These are phyloP conservation scores for Ictalurus punctatus DNA, from an alignment of 2,113 vertebrate species.

Conservation along the genomic window DNA sequence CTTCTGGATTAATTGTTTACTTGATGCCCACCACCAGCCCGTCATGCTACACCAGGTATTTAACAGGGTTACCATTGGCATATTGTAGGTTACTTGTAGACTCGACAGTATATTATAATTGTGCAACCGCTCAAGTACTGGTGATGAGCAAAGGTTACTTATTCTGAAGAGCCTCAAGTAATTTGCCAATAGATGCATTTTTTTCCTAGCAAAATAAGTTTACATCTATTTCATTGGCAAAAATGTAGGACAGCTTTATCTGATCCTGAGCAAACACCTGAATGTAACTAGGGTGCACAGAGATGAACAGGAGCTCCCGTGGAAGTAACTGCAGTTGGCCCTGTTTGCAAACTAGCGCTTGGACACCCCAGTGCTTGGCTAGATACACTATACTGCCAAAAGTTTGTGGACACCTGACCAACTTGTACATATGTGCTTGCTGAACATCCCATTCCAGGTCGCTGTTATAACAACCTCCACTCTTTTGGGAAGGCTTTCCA, in stretches of 20 bases:
- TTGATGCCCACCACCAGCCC: not conserved
- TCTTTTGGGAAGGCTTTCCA: not conserved
- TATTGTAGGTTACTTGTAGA: not conserved
- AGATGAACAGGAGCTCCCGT: not conserved
- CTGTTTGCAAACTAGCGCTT: not conserved
- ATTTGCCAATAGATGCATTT: not conserved
- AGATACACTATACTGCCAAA: not conserved
- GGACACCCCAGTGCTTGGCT: not conserved
- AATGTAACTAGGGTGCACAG: not conserved
- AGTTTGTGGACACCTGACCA: not conserved
- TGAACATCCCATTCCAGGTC: not conserved
- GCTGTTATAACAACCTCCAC: not conserved
- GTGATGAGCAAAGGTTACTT: not conserved
- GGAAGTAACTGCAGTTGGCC: not conserved
- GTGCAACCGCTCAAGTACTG: not conserved
- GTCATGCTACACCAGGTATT: not conserved
- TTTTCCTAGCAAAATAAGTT: not conserved
- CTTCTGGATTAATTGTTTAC: not conserved
- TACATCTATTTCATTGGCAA: not conserved
- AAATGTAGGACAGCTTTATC: not conserved
- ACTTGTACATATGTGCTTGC: not conserved
- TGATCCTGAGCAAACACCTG: not conserved
- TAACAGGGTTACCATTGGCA: not conserved
- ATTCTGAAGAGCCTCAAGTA: not conserved
- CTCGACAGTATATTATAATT: not conserved